Base-by-base conservation (phyloP, 1,140 invertebrate genomes). In the Oreohelix idahoensis region DNA sequence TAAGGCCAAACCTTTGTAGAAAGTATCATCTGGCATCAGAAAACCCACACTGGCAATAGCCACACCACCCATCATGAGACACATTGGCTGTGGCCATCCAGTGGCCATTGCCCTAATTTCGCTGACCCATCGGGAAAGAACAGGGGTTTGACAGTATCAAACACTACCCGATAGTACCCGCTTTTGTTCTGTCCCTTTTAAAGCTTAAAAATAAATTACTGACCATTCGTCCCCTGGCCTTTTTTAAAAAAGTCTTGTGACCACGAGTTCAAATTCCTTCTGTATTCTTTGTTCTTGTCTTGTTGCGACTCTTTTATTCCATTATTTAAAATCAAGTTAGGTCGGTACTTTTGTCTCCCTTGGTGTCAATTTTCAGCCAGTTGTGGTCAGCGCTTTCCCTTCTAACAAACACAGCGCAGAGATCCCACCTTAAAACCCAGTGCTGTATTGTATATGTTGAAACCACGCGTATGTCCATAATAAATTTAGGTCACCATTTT, bases 311-410 rank as follows among this genome's bases (percentile, higher is more conserved):
- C 70, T 29, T 39, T 36, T 73, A 13, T 36, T 42, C 15, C 39
- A 73, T 36, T 73, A 77, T 53, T 35, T 29, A 49, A 77, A 53
- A 32, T 5, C 42, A 77, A 70, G 69, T 74, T 35, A 70, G 39
- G n/a, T 74, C 53, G 32, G 75, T 29, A 42, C 10, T 42, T 11
- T 69, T 17, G 8, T 36, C 58, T 53, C 26, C 5, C 4, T 11
- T 26, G 1, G 20, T 32, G 20, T 58, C 53, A 58, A n/a, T 23
- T 58, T 10, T 10, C 10, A 58, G 8, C 26, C 53, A 15, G 10
- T 2, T 10, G 10, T 58, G 53, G 53, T 15, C 53, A 58, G 23
- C 20, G 53, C 23, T 20, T 20, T 58, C 53, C 23, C 20, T 5
- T 58, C 20, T 58, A 23, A 45, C 42, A 45, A 15, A 45, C 42